Conservation (phyloP, 2,113 vertebrate genomes). For the Alectura lathami region DNA sequence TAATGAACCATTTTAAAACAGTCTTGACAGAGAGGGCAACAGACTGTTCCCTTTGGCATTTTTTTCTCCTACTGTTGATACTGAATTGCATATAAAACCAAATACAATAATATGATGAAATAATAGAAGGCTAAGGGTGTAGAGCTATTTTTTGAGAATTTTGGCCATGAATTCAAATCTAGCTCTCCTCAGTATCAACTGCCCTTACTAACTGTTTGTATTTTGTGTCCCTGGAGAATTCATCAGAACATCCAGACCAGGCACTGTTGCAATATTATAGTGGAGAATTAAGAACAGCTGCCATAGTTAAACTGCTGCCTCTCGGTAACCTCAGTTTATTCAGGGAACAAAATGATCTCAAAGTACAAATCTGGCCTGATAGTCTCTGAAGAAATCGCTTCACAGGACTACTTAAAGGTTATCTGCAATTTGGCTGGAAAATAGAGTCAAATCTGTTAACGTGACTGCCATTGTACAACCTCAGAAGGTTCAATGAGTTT, state of each 20-base stretch:
- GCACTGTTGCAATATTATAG: not conserved
- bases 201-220: not conserved
- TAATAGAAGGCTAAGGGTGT: not conserved
- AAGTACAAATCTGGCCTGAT: conserved; percentile 26
- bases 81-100: not conserved
- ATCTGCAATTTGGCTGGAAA: conserved; percentile 53
- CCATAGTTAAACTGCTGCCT: conserved; percentile 38
- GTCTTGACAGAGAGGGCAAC: conserved; percentile 55
- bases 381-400: conserved; percentile 42
- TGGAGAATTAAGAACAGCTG: conserved; percentile 7
- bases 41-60: conserved; percentile 29
- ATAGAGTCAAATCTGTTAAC: conserved; percentile 47
- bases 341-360: conserved; percentile 53
- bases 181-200: not conserved
- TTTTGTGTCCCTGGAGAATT: not conserved
- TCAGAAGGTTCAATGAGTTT: conserved; percentile 34
- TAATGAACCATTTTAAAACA: conserved; percentile 64
- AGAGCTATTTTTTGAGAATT: not conserved
- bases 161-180: not conserved
- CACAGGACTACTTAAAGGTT: conserved; percentile 55
- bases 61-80: not conserved
- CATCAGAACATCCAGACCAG: not conserved
- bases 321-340: conserved; percentile 39
- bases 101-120: not conserved
- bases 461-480: not conserved